These are phyloP conservation scores for Pardosa pseudoannulata DNA, from an alignment of 2,888 invertebrate genomes.

Conservation along the genomic window DNA sequence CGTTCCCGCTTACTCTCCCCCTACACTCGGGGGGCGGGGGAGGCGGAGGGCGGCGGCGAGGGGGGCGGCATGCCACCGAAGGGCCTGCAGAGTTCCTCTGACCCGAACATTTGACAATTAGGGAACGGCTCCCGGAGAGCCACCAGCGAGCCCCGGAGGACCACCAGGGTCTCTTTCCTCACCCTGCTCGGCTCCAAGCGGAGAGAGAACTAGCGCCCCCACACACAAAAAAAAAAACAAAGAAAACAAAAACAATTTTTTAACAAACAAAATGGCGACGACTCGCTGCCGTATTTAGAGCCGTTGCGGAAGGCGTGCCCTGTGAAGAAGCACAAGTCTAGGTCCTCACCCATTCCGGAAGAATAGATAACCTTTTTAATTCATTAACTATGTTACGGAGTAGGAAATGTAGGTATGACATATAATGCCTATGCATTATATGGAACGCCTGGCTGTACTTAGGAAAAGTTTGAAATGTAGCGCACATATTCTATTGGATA, in stretches of 20 bases:
- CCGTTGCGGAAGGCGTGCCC: constrained; percentile 9
- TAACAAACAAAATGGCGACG: background rate
- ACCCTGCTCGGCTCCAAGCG: constrained; percentile 81
- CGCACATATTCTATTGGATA: too few species aligned
- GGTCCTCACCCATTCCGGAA: too few species aligned
- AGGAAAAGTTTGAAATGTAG: too few species aligned
- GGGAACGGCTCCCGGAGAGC: constrained; percentile 86
- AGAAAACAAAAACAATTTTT: too few species aligned
- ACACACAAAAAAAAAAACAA: too few species aligned
- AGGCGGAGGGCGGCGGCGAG: constrained; percentile 76
- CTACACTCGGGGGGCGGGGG: constrained; percentile 52
- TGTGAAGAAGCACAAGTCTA: too few species aligned
- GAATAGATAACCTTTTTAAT: too few species aligned
- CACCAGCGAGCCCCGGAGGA: constrained; percentile 92
- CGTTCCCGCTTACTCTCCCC: constrained; percentile 84
- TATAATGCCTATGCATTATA: too few species aligned
- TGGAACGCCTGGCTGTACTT: too few species aligned
- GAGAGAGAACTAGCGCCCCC: constrained; percentile 52
- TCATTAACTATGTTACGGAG: too few species aligned
- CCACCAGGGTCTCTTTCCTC: constrained; percentile 96
- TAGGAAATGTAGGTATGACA: too few species aligned
- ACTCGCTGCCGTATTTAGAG: constrained; percentile 11
- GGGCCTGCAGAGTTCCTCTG: constrained; percentile 84
- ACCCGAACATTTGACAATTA: constrained; percentile 97
- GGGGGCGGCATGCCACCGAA: constrained; percentile 80